Evolutionary conservation across 2,888 invertebrate species (phyloP).

Genomic region (Urechis unicinctus): DNA sequence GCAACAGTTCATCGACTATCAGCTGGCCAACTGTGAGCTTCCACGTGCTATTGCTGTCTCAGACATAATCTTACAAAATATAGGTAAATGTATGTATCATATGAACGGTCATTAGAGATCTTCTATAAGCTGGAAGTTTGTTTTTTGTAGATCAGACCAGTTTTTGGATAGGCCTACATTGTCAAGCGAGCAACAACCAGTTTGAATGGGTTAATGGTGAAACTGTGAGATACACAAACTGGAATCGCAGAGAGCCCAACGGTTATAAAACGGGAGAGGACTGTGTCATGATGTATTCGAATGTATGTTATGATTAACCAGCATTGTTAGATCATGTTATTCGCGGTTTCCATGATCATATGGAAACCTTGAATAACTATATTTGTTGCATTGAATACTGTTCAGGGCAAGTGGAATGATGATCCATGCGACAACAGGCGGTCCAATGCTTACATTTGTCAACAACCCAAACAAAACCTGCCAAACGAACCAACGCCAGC

Average conservation of each 20-base stretch:
- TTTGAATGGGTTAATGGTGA: conserved; percentile 32
- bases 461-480: conserved; percentile 25
- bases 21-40: neutral
- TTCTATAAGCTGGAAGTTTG: neutral
- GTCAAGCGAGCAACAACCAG: conserved; percentile 22
- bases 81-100: no score
- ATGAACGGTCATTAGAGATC: neutral
- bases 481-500: conserved; percentile 18
- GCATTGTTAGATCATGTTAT: no score
- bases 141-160: neutral
- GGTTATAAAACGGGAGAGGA: conserved; percentile 26
- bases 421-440: conserved; percentile 23
- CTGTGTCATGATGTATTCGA: conserved; percentile 26
- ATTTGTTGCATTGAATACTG: neutral
- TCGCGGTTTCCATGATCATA: no score
- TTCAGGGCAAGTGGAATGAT: conserved; percentile 33
- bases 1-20: conserved; percentile 4
- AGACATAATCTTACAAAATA: no score
- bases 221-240: conserved; percentile 33
- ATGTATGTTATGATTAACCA: conserved; percentile 5
- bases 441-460: conserved; percentile 27
- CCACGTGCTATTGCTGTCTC: no score
- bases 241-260: conserved; percentile 31
- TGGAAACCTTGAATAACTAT: no score
- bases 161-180: conserved; percentile 39